A percentile compares a stretch with the other conserved stretches of the same genome.
Evolutionary conservation across 2,888 invertebrate species (phyloP).

Genomic region (Strigamia maritima): DNA sequence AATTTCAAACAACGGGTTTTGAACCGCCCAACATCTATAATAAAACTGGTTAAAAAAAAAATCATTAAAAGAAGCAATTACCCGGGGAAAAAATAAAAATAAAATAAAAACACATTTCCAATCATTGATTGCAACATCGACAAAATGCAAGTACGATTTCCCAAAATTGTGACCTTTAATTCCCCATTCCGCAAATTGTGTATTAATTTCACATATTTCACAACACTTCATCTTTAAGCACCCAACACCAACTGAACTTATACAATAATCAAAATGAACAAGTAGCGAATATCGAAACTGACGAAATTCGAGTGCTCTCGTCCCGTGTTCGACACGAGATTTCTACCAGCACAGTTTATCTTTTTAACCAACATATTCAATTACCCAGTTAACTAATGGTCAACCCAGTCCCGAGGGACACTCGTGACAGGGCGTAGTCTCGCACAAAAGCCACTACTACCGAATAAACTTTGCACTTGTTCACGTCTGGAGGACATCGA

Average conservation of each 20-base stretch:
- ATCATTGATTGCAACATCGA: too few species aligned
- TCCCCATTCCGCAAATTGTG: too few species aligned
- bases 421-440: slow-evolving; percentile 9
- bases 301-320: neutral
- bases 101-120: neutral
- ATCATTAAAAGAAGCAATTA: neutral
- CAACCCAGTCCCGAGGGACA: neutral
- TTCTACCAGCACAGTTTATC: neutral
- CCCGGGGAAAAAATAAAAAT: neutral
- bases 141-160: too few species aligned
- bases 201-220: too few species aligned
- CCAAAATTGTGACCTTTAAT: too few species aligned
- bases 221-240: too few species aligned
- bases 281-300: neutral
- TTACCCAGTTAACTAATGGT: slow-evolving; percentile 16
- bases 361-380: slow-evolving; percentile 2
- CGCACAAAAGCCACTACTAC: neutral
- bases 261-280: too few species aligned
- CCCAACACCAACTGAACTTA: too few species aligned
- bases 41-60: neutral
- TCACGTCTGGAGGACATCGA: slow-evolving; percentile 19
- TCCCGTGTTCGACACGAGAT: neutral
- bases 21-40: neutral
- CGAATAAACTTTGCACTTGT: neutral
- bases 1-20: neutral